Evolutionary conservation across 2,888 invertebrate species (phyloP), one percentile per base, ranked within the genome.

Genomic region (Lampropteryx suffumata): DNA sequence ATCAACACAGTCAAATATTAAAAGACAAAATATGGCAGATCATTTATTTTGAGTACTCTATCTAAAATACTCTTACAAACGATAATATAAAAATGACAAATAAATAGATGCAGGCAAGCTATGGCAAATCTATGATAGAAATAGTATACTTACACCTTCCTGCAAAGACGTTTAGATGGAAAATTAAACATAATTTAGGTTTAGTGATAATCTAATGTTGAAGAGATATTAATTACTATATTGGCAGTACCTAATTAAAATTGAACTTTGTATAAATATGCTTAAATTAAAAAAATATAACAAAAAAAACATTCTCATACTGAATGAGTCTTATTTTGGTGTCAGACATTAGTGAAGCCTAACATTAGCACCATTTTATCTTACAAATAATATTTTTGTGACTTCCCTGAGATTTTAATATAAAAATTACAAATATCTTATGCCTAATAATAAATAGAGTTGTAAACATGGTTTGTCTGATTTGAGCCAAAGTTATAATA

Each of bases 351-450:
- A 87, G 87, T 82, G 81, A 79, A 86, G 84, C 84, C 88, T 87
- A 86, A 86, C 74, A 86, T 88, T 89, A 89, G 89, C 89, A 89
- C 89, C 89, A 81, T 86, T 76, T 69, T 83, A 83, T 80, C 88
- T 89, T 89, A 89, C 79, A 86, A 83, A 86, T 84, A 84, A 76
- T 80, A 80, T 76, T 80, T 86, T 90, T 90, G 89, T 89, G 90
- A 90, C 90, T 85, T 87, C 80, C 79, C 83, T 82, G 86, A 88
- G 82, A 85, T 82, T 87, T 86, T 84, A 79, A 81, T 90, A 88
- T 79, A 88, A 89, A 89, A 87, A 86, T 84, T 89, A 89, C 85
- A 86, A 89, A 88, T 88, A 85, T 84, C 88, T 89, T 88, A 86
- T 74, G 76, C 86, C 88, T 89, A 82, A 79, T 84, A 17, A 87